Base-by-base conservation (phyloP, 1,140 invertebrate species). In the Thalassaphorura encarpata region DNA sequence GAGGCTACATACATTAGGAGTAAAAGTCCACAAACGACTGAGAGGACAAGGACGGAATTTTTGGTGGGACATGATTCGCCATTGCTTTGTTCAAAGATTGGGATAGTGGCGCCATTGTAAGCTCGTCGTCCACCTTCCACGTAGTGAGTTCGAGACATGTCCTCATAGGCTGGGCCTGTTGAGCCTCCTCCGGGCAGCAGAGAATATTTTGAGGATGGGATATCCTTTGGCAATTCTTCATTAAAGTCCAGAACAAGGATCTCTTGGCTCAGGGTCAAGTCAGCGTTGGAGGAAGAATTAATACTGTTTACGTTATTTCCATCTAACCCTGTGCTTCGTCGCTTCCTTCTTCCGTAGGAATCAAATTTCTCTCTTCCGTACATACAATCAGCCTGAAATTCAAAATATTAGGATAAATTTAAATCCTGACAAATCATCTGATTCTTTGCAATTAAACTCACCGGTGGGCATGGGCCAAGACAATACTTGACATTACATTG, bases 401-500 rank as follows among this genome's bases (percentile, higher is more conserved):
- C 26, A 24, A 49, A 49, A 6, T 11, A 29, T 6, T 13, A 29
- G 47, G 6, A 15, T 13, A 49, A 29, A 29, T 11, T 49, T 19
- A 13, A 24, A 24, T 8, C 28, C 8, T 49, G 11, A 6, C 23
- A 13, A 21, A 27, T 16, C 16, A 43, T 11, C 33, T 11, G 8
- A 36, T 11, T 11, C 8, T 11, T 36, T 36, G 8, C n/a, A 36
- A 36, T 36, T 36, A 23, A 8, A 75, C 80, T 80, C 77, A 90
- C 87, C 66, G 90, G 87, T 72, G 94, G 88, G 68, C 91, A 95
- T 54, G 87, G 89, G 70, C 91, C 91, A 45, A 95, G 77, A 72
- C 91, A 95, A 72, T 95, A 95, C 70, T 94, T 94, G 56, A 95
- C 91, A 69, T 95, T 95, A 71, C 91, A 95, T 69, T 95, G 91